phyloP scores from a whole-genome alignment of 2,888 invertebrate species.

The Amorpha juglandis region DNA sequence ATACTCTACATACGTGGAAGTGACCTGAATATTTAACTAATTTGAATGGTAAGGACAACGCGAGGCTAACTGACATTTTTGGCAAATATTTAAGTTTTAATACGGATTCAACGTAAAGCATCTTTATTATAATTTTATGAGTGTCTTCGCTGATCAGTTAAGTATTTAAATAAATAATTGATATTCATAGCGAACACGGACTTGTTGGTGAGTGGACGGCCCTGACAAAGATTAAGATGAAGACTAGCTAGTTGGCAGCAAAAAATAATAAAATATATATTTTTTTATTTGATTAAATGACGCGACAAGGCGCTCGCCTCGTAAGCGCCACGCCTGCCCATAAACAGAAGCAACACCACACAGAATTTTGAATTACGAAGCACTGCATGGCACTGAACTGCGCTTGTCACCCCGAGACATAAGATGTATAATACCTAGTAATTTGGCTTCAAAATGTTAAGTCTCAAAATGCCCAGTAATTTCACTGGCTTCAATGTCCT shows the following conservation, averaged over 20 bases:
- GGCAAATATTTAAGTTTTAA: not conserved
- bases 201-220: conserved; percentile 12
- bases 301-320: no score
- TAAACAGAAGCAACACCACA: no score
- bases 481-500: no score
- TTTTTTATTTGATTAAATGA: no score
- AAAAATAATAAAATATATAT: no score
- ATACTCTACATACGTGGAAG: not conserved
- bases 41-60: not conserved
- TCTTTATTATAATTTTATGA: not conserved
- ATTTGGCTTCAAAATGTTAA: no score
- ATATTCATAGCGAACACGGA: not conserved
- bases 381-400: no score
- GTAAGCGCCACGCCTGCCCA: no score
- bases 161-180: conserved; percentile 15
- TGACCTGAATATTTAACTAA: conserved; percentile 10
- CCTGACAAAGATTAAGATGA: conserved; percentile 1
- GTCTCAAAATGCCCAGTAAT: no score
- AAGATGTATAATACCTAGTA: no score
- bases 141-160: conserved; percentile 14
- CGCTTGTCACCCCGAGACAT: no score
- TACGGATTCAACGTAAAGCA: not conserved
- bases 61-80: conserved; percentile 6
- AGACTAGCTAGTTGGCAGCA: not conserved
- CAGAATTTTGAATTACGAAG: no score